Evolutionary conservation across 2,113 vertebrate genomes (phyloP).

Genomic region (Engystomops pustulosus): DNA sequence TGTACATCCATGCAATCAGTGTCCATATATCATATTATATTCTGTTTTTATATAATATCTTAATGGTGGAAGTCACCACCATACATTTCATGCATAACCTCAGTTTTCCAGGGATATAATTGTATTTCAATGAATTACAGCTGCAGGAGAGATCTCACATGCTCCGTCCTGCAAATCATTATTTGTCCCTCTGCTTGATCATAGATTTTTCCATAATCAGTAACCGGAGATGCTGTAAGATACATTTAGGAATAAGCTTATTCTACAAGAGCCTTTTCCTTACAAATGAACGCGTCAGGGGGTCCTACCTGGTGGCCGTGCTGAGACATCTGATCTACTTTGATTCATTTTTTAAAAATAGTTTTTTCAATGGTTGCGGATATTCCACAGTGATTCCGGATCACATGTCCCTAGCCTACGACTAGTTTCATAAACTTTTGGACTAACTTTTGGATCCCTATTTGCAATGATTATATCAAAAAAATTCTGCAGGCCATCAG

Average conservation of each 20-base stretch:
- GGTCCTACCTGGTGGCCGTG: conserved; percentile 11
- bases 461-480: too few relatives aligned
- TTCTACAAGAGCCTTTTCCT: conserved; percentile 39
- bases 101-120: conserved; percentile 14
- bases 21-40: too few relatives aligned
- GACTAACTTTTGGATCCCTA: too few relatives aligned
- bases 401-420: too few relatives aligned
- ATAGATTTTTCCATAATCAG: conserved; percentile 13
- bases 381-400: too few relatives aligned
- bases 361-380: too few relatives aligned
- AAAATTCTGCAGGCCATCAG: too few relatives aligned
- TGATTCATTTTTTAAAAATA: too few relatives aligned
- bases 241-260: background rate
- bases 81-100: conserved; percentile 21
- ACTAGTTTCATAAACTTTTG: too few relatives aligned
- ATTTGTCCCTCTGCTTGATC: conserved; percentile 15
- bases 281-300: conserved; percentile 11
- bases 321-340: background rate
- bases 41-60: too few relatives aligned
- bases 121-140: conserved; percentile 44
- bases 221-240: background rate
- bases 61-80: background rate
- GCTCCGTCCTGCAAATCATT: conserved; percentile 23
- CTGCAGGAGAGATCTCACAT: conserved; percentile 26
- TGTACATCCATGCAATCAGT: too few relatives aligned